Conservation (phyloP, 2,113 vertebrate genomes). For the Megaceryle torquata region DNA sequence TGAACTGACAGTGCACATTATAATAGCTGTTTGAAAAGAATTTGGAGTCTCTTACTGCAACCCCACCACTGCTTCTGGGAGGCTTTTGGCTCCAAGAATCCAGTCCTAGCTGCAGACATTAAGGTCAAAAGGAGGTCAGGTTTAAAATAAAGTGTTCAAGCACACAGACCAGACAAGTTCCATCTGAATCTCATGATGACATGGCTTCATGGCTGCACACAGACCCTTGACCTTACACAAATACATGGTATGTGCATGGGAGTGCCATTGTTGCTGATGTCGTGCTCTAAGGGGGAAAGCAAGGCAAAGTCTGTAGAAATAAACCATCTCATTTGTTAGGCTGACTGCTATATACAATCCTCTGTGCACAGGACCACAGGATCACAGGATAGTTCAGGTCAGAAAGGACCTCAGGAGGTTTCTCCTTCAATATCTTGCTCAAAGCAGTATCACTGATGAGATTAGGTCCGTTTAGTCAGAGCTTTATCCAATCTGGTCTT, state of each 20-base stretch:
- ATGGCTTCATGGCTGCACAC: not conserved
- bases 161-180: not conserved
- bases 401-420: not conserved
- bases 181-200: not conserved
- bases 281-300: not conserved
- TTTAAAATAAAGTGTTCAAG: not conserved
- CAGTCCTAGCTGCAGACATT: not conserved
- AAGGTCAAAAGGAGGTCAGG: conserved; percentile 11
- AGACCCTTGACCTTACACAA: not conserved
- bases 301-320: not conserved
- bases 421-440: not conserved
- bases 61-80: not conserved
- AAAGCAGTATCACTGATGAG: not conserved
- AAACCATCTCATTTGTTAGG: not conserved
- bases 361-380: not conserved
- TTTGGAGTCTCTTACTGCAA: not conserved
- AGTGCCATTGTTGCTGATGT: not conserved
- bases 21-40: not conserved
- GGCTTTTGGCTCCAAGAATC: not conserved
- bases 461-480: not conserved
- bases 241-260: accelerated
- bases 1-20: not conserved
- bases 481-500: not conserved
- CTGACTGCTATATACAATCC: not conserved
- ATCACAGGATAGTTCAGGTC: not conserved